Evolutionary conservation across 2,888 invertebrate genomes (phyloP).

Genomic region (Dioctria linearis): DNA sequence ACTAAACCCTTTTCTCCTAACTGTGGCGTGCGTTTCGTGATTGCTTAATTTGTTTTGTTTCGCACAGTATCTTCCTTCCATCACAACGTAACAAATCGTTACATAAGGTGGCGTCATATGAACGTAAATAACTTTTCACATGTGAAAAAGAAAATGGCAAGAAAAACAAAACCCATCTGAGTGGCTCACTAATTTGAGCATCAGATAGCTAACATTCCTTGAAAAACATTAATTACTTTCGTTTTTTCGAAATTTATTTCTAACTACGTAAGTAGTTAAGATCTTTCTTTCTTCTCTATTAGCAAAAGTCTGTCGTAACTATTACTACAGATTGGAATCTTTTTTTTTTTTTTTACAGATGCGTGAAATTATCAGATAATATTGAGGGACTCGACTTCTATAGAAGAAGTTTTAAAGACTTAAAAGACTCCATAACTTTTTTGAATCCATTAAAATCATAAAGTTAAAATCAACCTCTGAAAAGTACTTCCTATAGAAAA

Average conservation of each 20-base stretch:
- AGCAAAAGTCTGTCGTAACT: neutral
- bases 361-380: neutral
- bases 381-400: neutral
- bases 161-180: neutral
- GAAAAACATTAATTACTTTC: neutral
- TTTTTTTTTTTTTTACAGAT: neutral
- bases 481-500: conserved; percentile 6
- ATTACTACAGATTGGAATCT: neutral
- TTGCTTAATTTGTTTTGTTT: conserved; percentile 7
- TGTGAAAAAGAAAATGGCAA: neutral
- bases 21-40: neutral
- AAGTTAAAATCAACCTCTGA: neutral
- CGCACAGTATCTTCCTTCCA: neutral
- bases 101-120: neutral
- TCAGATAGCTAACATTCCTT: neutral
- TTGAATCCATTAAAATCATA: neutral
- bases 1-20: neutral
- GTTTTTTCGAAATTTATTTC: too few species aligned
- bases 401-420: neutral
- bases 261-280: too few species aligned
- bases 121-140: conserved; percentile 4
- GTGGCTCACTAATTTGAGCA: neutral
- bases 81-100: neutral
- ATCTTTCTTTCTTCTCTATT: neutral
- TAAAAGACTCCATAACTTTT: neutral